Evolutionary conservation across 64 coral and sea anemone genomes (phyloP), one percentile per base, ranked within the genome.

Genomic region (Montipora sp.): DNA sequence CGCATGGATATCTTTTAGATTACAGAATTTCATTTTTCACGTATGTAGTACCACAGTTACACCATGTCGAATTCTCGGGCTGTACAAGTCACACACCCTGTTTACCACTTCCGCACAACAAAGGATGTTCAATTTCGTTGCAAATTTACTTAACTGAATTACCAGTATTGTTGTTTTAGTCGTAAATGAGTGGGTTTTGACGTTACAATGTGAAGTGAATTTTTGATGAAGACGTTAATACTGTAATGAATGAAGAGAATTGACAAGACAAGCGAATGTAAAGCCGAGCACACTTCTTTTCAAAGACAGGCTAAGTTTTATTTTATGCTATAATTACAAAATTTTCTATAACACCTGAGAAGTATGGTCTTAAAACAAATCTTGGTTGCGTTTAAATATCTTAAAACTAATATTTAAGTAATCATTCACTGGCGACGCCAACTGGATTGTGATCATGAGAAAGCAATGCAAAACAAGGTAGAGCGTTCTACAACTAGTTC

Each of bases 81-180:
- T 11, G 53, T 57, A 11, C 11, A 57, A 14, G 6, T 63, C 60
- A 8, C 53, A 57, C 53, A 57, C 60, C 8, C 13, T 55, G 51
- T 63, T 63, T 71, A 5, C 10, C 19, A 71, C 14, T 71, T 71
- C 68, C 14, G 68, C 8, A 20, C 60, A 71, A 71, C 68, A 15
- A 71, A 71, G 21, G 68, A 20, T 71, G 10, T 71, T 18, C 20
- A 21, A 71, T 71, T n/a, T 71, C 68, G 68, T 23, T 23, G 18
- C 68, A 71, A 71, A 71, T 71, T 71, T 71, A 18, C 63, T n/a
- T 68, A 68, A 68, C 63, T 68, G 16, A 68, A 68, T 68, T 14
- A 23, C 20, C 68, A 71, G 18, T 9, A 11, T 21, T 6, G 18
- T 71, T 71, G 61, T 71, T 71, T 20, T 21, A 23, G 3, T 4